Evolutionary conservation across 2,888 invertebrate genomes (phyloP).

Genomic region (Cremastobaeus sp.): DNA sequence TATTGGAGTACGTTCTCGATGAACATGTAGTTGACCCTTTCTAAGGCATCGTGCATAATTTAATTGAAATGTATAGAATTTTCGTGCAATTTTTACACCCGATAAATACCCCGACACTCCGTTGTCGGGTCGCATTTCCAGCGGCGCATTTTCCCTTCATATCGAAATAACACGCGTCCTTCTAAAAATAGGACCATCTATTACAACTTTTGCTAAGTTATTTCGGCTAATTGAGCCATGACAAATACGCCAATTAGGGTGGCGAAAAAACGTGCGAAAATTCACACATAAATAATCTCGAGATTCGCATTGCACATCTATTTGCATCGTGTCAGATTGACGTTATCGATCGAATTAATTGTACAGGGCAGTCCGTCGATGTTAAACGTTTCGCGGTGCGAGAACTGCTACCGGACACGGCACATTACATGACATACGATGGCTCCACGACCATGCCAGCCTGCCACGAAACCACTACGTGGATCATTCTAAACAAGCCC

Average conservation of each 20-base stretch:
- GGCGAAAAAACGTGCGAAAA: conserved; percentile 8
- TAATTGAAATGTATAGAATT: too few relatives aligned
- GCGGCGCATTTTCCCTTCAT: too few relatives aligned
- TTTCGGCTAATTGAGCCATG: too few relatives aligned
- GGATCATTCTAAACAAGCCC: conserved; percentile 98
- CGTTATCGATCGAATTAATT: conserved; percentile 71
- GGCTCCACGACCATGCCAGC: conserved; percentile 98
- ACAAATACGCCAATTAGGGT: conserved; percentile 2
- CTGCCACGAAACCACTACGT: conserved; percentile 98
- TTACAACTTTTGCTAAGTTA: too few relatives aligned
- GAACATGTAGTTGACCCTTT: too few relatives aligned
- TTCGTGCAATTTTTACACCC: too few relatives aligned
- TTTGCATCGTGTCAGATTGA: conserved; percentile 61
- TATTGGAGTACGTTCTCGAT: too few relatives aligned
- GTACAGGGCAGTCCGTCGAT: conserved; percentile 88
- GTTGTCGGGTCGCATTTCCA: too few relatives aligned
- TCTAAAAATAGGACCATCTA: too few relatives aligned
- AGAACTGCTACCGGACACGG: conserved; percentile 93
- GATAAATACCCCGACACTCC: too few relatives aligned
- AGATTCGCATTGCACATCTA: conserved; percentile 49
- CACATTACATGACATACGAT: conserved; percentile 98
- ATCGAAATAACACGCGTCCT: too few relatives aligned
- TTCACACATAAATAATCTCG: conserved; percentile 12
- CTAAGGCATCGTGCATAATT: too few relatives aligned
- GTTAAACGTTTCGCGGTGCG: conserved; percentile 91